Percentiles rank a stretch among this genome's conserved stretches.
Evolutionary conservation across 2,888 invertebrate genomes (phyloP).

Genomic region (Galerucella calmariensis): DNA sequence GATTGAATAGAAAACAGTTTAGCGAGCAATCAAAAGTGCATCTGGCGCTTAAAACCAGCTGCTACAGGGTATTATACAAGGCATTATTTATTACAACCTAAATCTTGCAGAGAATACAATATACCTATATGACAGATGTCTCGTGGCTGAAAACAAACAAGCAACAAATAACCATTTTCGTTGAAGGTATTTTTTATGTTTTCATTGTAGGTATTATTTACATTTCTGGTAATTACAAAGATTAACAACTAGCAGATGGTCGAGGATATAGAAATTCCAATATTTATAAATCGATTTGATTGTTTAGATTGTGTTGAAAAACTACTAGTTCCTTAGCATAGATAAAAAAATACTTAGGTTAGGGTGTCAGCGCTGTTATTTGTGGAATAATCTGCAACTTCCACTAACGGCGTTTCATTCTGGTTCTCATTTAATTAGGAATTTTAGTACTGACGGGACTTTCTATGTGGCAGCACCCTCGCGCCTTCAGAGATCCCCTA

Average conservation of each 20-base stretch:
- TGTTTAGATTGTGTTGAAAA: too few species aligned
- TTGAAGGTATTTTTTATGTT: neutral
- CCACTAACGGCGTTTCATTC: too few species aligned
- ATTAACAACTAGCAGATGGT: neutral
- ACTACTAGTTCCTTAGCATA: too few species aligned
- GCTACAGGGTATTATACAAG: constrained; percentile 7
- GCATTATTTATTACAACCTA: constrained; percentile 5
- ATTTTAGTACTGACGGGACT: too few species aligned
- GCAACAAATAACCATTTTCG: constrained; percentile 9
- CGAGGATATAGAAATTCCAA: neutral
- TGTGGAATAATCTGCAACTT: too few species aligned
- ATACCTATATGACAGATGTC: constrained; percentile 17
- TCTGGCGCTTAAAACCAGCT: constrained; percentile 16
- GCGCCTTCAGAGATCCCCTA: too few species aligned
- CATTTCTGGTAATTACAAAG: neutral
- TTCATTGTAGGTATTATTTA: neutral
- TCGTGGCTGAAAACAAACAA: constrained; percentile 20
- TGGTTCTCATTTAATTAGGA: too few species aligned
- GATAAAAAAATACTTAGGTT: too few species aligned
- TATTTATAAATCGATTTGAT: too few species aligned
- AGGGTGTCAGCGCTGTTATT: too few species aligned
- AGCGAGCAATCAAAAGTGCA: constrained; percentile 15
- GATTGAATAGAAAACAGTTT: constrained; percentile 14
- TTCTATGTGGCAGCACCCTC: too few species aligned
- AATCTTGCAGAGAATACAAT: neutral